Conservation (phyloP, 1,140 invertebrate species). For the Ips typographus region DNA sequence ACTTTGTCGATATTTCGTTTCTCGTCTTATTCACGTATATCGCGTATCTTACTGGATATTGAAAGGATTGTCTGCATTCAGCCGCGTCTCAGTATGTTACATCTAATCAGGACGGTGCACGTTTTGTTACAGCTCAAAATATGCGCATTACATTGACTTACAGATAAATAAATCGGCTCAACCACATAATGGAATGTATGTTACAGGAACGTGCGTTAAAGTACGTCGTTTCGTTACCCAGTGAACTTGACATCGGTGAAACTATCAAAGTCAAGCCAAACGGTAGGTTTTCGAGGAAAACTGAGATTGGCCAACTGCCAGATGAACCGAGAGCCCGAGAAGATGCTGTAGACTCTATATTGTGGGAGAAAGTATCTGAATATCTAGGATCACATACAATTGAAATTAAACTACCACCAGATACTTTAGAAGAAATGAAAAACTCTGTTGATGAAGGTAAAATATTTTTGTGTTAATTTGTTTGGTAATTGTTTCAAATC, state of each 20-base stretch:
- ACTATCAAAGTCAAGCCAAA: constrained; percentile 68
- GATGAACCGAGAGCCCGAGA: constrained; percentile 70
- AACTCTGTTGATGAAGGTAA: constrained; percentile 64
- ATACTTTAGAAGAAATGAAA: constrained; percentile 67
- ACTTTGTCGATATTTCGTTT: constrained; percentile 2
- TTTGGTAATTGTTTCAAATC: too few relatives aligned
- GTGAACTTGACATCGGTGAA: constrained; percentile 62
- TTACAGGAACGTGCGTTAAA: constrained; percentile 66
- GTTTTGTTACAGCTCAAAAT: background rate
- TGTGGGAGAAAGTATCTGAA: constrained; percentile 70
- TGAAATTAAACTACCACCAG: constrained; percentile 73
- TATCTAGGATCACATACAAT: constrained; percentile 78
- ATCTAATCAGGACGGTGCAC: too few relatives aligned
- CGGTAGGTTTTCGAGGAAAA: constrained; percentile 52
- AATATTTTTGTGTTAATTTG: too few relatives aligned
- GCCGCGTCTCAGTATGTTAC: background rate
- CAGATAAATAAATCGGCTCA: too few relatives aligned
- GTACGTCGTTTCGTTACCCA: constrained; percentile 63
- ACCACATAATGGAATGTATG: background rate
- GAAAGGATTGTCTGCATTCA: background rate
- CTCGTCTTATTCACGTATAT: background rate
- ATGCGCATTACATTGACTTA: background rate
- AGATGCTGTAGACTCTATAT: constrained; percentile 71
- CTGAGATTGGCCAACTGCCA: constrained; percentile 58
- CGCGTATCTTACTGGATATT: background rate